Conservation (phyloP, 2,888 invertebrate species). For the Ichneumoninae sp. region DNA sequence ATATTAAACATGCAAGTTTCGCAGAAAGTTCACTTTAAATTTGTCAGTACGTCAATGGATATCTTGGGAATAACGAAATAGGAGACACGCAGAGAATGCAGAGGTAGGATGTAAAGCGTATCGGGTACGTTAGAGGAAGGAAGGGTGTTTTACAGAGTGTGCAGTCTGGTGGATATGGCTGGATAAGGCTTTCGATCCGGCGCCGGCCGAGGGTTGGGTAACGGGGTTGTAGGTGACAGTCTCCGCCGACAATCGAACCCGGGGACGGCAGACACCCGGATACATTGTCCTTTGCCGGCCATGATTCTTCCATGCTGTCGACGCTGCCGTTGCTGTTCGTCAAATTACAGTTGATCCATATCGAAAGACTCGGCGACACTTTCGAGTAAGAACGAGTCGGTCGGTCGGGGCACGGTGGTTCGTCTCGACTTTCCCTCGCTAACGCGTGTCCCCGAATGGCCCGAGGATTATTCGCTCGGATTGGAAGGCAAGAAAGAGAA, state of each 20-base stretch:
- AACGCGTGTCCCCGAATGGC: slow-evolving; percentile 47
- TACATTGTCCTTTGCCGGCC: slow-evolving; percentile 8
- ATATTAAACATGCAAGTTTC: not conserved
- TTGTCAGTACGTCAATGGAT: slow-evolving; percentile 19
- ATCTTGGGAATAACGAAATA: slow-evolving; percentile 27
- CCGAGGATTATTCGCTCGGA: slow-evolving; percentile 52
- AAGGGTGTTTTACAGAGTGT: slow-evolving; percentile 33
- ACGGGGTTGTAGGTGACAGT: slow-evolving; percentile 9
- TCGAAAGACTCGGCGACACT: slow-evolving; percentile 39
- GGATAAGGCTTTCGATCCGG: slow-evolving; percentile 50
- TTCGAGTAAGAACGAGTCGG: slow-evolving; percentile 5
- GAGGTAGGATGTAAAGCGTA: slow-evolving; percentile 1
- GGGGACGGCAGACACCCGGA: slow-evolving; percentile 2
- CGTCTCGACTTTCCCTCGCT: slow-evolving; percentile 40
- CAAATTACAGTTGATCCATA: slow-evolving; percentile 62
- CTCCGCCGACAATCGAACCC: slow-evolving; percentile 40
- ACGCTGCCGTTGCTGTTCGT: slow-evolving; percentile 41
- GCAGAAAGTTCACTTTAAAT: not conserved
- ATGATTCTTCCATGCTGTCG: slow-evolving; percentile 20
- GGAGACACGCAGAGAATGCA: slow-evolving; percentile 5
- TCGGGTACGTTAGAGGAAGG: not conserved
- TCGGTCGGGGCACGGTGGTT: not conserved
- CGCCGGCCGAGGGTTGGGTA: slow-evolving; percentile 12
- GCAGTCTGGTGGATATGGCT: slow-evolving; percentile 45
- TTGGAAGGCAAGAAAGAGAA: slow-evolving; percentile 29